Conservation (phyloP, 2,797 vertebrate species). For the Caiman crocodilus region DNA sequence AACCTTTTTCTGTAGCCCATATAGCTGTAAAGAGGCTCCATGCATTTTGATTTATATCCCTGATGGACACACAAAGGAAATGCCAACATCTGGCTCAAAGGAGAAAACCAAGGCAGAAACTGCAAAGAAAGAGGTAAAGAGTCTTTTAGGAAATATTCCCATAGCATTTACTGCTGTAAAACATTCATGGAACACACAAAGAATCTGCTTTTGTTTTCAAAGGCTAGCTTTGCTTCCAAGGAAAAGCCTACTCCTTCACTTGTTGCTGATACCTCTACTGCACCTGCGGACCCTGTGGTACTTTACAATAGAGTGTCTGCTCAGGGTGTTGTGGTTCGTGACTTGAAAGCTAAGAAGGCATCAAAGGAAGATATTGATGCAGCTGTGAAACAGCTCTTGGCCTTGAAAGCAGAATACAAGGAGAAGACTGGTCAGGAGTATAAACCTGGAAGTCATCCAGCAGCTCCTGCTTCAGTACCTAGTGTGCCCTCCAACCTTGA, state of each 20-base stretch:
- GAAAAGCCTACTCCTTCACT: constrained; percentile 33
- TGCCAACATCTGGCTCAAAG: constrained; percentile 97
- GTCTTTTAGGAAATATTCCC: neutral
- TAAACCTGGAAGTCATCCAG: constrained; percentile 83
- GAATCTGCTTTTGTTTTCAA: neutral
- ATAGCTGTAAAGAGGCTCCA: constrained; percentile 96
- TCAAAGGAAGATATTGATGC: constrained; percentile 91
- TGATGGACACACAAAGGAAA: constrained; percentile 97
- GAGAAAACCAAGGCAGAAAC: constrained; percentile 91
- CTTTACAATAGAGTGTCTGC: constrained; percentile 86
- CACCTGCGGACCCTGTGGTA: constrained; percentile 57
- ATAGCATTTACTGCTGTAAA: neutral
- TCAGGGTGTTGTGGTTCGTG: constrained; percentile 91
- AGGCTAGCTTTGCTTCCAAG: constrained; percentile 67
- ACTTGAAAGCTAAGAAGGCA: constrained; percentile 91
- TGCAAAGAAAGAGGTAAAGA: constrained; percentile 82
- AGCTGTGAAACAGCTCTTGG: constrained; percentile 90
- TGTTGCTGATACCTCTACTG: neutral
- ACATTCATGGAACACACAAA: neutral
- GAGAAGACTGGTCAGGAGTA: constrained; percentile 91
- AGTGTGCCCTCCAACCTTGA: constrained; percentile 24
- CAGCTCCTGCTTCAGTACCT: neutral
- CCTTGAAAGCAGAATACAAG: constrained; percentile 90
- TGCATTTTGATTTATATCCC: constrained; percentile 96
- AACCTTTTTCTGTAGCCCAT: constrained; percentile 83